These are phyloP conservation scores for Patella vulgata DNA, from an alignment of 1,140 invertebrate species.

Conservation along the genomic window DNA sequence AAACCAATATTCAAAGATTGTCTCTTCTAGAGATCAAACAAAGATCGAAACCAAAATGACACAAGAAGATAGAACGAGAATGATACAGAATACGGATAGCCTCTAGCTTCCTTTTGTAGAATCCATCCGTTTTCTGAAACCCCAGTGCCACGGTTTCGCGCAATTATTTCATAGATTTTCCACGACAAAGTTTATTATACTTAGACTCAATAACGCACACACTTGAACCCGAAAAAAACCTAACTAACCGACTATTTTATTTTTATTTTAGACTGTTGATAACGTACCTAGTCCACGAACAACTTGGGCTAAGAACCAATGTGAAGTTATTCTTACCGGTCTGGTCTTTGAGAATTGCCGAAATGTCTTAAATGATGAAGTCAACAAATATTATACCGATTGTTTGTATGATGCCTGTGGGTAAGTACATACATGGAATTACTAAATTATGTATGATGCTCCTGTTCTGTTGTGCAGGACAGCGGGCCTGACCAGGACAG, in stretches of 20 bases:
- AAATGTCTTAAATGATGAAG: conserved; percentile 21
- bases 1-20: background rate
- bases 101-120: background rate
- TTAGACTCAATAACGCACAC: too few species aligned
- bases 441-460: too few species aligned
- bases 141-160: background rate
- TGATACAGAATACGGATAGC: background rate
- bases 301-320: conserved; percentile 33
- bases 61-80: background rate
- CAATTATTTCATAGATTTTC: background rate
- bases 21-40: background rate
- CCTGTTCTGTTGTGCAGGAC: background rate
- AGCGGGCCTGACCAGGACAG: background rate
- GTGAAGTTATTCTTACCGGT: conserved; percentile 29
- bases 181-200: background rate
- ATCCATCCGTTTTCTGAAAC: background rate
- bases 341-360: conserved; percentile 33
- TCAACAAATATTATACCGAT: conserved; percentile 31
- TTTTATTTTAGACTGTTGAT: background rate
- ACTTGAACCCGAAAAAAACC: too few species aligned
- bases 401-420: conserved; percentile 45
- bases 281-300: conserved; percentile 10
- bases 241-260: too few species aligned
- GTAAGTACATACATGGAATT: conserved; percentile 30
- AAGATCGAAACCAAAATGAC: background rate